Evolutionary conservation across 2,113 vertebrate species (phyloP).

Genomic region (Colossoma macropomum): DNA sequence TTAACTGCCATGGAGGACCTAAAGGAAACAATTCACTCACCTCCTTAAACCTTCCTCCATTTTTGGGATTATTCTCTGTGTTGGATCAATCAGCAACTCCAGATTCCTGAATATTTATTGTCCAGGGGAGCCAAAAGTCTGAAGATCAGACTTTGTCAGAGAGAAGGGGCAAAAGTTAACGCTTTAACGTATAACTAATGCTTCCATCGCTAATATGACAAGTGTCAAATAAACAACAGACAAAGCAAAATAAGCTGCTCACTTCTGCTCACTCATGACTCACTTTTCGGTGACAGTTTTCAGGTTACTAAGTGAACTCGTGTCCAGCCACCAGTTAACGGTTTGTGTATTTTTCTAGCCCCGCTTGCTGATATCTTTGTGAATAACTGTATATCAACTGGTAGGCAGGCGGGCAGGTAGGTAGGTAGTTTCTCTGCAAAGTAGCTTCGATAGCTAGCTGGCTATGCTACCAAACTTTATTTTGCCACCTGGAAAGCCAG

Average conservation of each 20-base stretch:
- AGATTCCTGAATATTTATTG: not conserved
- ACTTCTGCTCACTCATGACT: not conserved
- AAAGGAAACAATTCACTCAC: not conserved
- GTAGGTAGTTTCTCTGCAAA: not conserved
- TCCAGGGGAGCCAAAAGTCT: not conserved
- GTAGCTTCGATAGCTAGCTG: not conserved
- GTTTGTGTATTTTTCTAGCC: not conserved
- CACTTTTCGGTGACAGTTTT: not conserved
- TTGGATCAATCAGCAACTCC: not conserved
- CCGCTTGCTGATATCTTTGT: not conserved
- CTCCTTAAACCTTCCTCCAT: constrained; percentile 33
- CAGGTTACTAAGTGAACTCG: too few relatives aligned
- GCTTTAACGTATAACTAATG: not conserved
- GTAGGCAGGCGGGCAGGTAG: not conserved
- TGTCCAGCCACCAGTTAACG: too few relatives aligned
- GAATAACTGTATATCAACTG: not conserved
- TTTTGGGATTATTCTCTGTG: not conserved
- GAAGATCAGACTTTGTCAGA: not conserved
- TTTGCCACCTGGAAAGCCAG: not conserved
- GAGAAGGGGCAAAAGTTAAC: not conserved
- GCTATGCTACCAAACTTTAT: not conserved
- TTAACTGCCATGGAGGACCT: too few relatives aligned
- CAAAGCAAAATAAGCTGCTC: too few relatives aligned
- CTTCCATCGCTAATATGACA: not conserved
- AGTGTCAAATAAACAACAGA: not conserved